Conservation (phyloP, 2,888 invertebrate species). For the Drosophila maculinotata region DNA sequence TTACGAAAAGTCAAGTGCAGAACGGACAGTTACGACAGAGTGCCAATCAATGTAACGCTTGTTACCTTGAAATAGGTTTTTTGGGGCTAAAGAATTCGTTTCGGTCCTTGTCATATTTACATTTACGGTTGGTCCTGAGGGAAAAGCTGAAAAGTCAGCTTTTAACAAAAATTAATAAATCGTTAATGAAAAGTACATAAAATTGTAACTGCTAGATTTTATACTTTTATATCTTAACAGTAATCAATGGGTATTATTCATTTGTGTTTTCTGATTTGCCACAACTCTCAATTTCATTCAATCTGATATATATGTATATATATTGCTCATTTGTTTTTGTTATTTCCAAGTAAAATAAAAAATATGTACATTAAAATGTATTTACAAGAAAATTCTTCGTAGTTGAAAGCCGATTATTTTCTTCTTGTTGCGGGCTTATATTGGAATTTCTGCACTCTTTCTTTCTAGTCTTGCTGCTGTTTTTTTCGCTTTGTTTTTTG, state of each 20-base stretch:
- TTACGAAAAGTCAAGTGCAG: slow-evolving; percentile 32
- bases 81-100: background rate
- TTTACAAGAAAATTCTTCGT: slow-evolving; percentile 1
- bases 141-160: background rate
- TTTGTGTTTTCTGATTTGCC: too few relatives aligned
- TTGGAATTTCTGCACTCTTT: background rate
- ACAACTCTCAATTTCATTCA: too few relatives aligned
- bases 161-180: background rate
- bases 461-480: background rate
- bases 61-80: background rate
- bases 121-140: background rate
- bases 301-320: too few relatives aligned
- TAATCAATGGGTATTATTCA: too few relatives aligned
- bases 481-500: background rate
- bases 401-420: slow-evolving; percentile 27
- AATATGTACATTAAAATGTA: slow-evolving; percentile 2
- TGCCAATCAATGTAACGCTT: slow-evolving; percentile 20
- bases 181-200: too few relatives aligned
- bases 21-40: slow-evolving; percentile 8
- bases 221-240: background rate
- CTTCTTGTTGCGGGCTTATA: background rate
- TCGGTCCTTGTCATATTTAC: background rate
- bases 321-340: background rate
- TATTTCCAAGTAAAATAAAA: background rate
- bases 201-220: too few relatives aligned